Evolutionary conservation across 2,797 vertebrate genomes (phyloP), one percentile per base, ranked within the genome.

Genomic region (Avahi laniger): DNA sequence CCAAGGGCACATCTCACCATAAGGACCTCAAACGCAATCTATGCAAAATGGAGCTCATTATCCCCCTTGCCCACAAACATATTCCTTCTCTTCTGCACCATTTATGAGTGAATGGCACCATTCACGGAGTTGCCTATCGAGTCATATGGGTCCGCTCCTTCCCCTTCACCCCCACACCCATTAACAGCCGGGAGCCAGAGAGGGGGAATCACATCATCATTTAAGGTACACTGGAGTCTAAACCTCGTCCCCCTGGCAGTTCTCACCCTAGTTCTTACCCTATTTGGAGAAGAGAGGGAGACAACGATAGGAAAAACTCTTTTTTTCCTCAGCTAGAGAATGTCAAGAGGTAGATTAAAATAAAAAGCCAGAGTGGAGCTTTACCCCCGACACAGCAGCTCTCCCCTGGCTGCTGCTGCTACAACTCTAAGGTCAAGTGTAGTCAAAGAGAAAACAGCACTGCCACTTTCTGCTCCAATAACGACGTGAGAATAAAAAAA

Each of bases 81-180:
- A 50, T 4, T 52, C 41, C 43, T 87, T 57, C 35, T 65, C 52
- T 18, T 9, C 18, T 3, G 20, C 15, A 41, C 6, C 35, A 12
- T 13, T 48, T 50, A 14, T 0, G 4, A 72, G 38, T 2, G 26
- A 83, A 69, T 2, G 76, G 9, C 11, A 7, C 43, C 52, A 1
- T 30, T 0, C 33, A 10, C 9, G 28, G 10, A 52, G 35, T 13
- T 15, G 11, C 22, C 59, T 52, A 6, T 7, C 12, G 18, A 10
- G 22, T 15, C 12, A 30, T 0, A 20, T 0, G 0, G 33, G 9
- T 50, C 4, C 26, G 17, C 13, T 81, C 24, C 61, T 20, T 72
- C 57, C 43, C 13, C 20, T 79, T 48, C 33, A 11, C 2, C n/a
- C n/a, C 57, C 26, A 61, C 8, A 48, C 2, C 13, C 59, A 4